Conservation (phyloP, 1,140 invertebrate genomes). For the Heliothis virescens region DNA sequence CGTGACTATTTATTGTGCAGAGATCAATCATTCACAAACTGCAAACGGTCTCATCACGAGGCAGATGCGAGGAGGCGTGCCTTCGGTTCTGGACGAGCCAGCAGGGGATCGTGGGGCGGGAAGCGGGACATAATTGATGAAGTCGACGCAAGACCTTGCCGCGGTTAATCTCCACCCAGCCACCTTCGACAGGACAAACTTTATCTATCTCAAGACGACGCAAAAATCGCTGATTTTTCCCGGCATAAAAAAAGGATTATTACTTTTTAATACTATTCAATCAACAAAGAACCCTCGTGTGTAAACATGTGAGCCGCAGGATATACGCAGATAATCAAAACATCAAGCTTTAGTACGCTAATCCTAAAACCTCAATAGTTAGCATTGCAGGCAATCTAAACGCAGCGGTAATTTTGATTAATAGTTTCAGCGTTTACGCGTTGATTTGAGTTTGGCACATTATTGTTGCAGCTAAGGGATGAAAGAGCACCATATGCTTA, state of each 20-base stretch:
- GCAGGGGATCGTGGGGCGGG: conserved; percentile 46
- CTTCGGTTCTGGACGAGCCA: conserved; percentile 47
- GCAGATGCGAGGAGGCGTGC: conserved; percentile 55
- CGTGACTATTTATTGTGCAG: conserved; percentile 41
- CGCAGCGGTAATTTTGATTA: conserved; percentile 1
- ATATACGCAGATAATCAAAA: neutral
- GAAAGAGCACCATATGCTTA: conserved; percentile 48
- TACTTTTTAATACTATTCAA: conserved; percentile 30
- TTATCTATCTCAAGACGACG: conserved; percentile 58
- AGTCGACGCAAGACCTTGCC: conserved; percentile 68
- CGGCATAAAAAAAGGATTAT: conserved; percentile 46
- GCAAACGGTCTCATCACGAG: conserved; percentile 57
- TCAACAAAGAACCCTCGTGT: neutral
- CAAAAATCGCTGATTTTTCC: conserved; percentile 55
- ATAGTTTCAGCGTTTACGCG: neutral
- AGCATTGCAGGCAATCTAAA: conserved; percentile 19
- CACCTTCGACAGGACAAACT: conserved; percentile 67
- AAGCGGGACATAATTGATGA: conserved; percentile 75
- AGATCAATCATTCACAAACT: conserved; percentile 57
- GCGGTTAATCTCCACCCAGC: conserved; percentile 65
- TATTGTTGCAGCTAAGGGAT: neutral
- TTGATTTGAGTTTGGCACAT: conserved; percentile 30
- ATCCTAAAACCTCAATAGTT: neutral
- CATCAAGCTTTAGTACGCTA: conserved; percentile 24
- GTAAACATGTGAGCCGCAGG: neutral